These are phyloP conservation scores for Apocrypta bakeri DNA, from an alignment of 1,140 invertebrate species.

Conservation along the genomic window DNA sequence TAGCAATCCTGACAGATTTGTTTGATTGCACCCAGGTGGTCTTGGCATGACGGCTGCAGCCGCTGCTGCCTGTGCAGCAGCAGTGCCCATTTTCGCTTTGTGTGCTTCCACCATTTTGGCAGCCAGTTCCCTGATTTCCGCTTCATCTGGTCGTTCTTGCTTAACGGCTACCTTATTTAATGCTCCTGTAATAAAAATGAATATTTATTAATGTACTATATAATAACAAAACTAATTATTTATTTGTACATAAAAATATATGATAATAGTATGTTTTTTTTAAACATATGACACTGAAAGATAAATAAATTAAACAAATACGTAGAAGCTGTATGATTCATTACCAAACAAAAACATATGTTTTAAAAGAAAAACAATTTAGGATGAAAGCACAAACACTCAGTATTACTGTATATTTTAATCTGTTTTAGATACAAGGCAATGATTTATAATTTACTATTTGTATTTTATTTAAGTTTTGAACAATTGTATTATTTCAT, in stretches of 20 bases:
- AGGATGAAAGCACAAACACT: too few relatives aligned
- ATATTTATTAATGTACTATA: conserved; percentile 11
- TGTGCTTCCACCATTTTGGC: conserved; percentile 90
- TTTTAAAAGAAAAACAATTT: too few relatives aligned
- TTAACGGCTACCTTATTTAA: conserved; percentile 78
- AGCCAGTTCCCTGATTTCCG: conserved; percentile 88
- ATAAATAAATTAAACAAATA: too few relatives aligned
- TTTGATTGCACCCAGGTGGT: conserved; percentile 53
- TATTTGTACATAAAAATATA: conserved; percentile 4
- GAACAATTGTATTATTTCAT: too few relatives aligned
- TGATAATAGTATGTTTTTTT: background rate
- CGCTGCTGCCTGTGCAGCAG: conserved; percentile 71
- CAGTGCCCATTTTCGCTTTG: conserved; percentile 80
- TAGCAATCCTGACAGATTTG: conserved; percentile 74
- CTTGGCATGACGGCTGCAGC: conserved; percentile 34
- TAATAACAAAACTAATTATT: background rate
- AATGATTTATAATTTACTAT: too few relatives aligned
- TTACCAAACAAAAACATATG: too few relatives aligned
- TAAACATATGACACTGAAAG: background rate
- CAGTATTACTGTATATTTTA: too few relatives aligned
- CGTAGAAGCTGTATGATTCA: too few relatives aligned
- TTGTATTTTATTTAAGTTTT: too few relatives aligned
- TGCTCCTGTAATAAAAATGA: conserved; percentile 54
- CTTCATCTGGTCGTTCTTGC: conserved; percentile 88
- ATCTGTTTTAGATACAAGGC: too few relatives aligned